Base-by-base conservation (phyloP, 1,140 invertebrate genomes). In the Drosophila mojavensis region DNA sequence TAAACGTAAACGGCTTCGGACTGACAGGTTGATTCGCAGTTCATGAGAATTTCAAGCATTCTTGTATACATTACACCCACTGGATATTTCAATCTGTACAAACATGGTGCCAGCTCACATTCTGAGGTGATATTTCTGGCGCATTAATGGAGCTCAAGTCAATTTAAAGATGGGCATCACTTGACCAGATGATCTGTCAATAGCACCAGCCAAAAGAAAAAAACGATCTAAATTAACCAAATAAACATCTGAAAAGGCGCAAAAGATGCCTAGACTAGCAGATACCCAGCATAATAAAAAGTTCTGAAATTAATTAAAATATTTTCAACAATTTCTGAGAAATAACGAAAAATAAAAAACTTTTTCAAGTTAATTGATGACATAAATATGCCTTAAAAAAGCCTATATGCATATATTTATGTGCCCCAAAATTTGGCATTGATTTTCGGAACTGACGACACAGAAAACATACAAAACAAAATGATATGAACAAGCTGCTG, bases 101-200 rank as follows among this genome's bases (percentile, higher is more conserved):
- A 64, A 85, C 75, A 85, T 81, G 81, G 81, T 72, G 74, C 62
- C 45, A 54, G 55, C 53, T 70, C 47, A 28, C 77, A 80, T 78
- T 85, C 68, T 72, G 41, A 81, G 72, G 75, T 81, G 78, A 81
- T 81, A 78, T 83, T 75, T 85, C 75, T 85, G 78, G 75, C 81
- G 81, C 78, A 66, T 80, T 84, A 80, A 85, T 84, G 73, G 67
- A 66, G 69, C 81, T 84, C 74, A 81, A 84, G 81, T 78, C 81
- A 80, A 36, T 36, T 78, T 74, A 60, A 47, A 78, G 81, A 74
- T 85, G 81, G 74, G 55, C 71, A 86, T 72, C 79, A 86, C 79
- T 75, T 60, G 50, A 61, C 33, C 30, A 70, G 51, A 81, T 84
- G 60, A 73, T 61, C 50, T 61, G 64, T 56, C 64, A 73, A 73